Evolutionary conservation across 2,113 vertebrate genomes (phyloP).

Genomic region (Leucosticte australis): DNA sequence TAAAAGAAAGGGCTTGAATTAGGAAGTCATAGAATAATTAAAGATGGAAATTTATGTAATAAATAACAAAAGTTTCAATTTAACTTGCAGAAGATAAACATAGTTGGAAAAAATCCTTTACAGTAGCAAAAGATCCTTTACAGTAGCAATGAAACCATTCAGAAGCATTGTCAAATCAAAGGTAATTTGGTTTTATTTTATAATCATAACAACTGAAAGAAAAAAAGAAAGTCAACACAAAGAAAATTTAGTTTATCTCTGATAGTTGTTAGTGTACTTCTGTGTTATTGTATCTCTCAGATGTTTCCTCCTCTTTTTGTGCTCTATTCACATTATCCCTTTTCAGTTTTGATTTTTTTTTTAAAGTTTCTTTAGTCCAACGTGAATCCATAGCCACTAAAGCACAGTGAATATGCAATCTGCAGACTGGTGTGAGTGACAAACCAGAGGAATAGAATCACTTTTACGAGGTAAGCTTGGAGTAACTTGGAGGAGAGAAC

Average conservation of each 20-base stretch:
- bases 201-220: not conserved
- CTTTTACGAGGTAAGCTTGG: slow-evolving; percentile 89
- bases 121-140: not conserved
- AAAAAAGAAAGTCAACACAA: not conserved
- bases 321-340: slow-evolving; percentile 30
- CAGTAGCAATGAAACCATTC: slow-evolving; percentile 7
- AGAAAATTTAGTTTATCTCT: not conserved
- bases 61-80: not conserved
- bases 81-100: not conserved
- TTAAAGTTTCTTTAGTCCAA: not conserved
- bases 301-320: slow-evolving; percentile 45
- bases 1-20: not conserved
- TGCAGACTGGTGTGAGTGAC: slow-evolving; percentile 13
- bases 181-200: not conserved
- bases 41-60: not conserved
- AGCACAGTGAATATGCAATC: slow-evolving; percentile 41
- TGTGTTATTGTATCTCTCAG: not conserved
- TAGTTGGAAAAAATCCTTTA: not conserved
- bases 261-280: not conserved
- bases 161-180: slow-evolving; percentile 1
- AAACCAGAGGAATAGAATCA: not conserved
- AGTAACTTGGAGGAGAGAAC: slow-evolving; percentile 96
- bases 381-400: slow-evolving; percentile 1
- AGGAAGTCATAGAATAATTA: not conserved
- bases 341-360: not conserved